These are phyloP conservation scores for Zosterops borbonicus DNA, from an alignment of 2,113 vertebrate species.

Conservation along the genomic window DNA sequence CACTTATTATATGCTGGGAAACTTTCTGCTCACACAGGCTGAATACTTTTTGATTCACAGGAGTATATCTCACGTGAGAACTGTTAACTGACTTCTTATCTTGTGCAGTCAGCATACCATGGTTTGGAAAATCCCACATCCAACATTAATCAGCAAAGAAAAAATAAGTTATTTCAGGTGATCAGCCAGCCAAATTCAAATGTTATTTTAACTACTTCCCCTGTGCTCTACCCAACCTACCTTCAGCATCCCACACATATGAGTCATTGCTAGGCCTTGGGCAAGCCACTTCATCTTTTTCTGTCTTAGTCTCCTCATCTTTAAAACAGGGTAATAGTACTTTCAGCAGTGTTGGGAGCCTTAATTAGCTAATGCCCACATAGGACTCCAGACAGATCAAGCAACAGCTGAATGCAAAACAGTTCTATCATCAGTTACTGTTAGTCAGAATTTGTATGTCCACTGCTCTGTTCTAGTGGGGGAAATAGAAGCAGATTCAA, in stretches of 20 bases:
- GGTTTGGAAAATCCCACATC: background rate
- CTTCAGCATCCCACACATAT: slow-evolving; percentile 35
- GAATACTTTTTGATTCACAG: background rate
- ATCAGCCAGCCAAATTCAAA: background rate
- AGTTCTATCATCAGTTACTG: slow-evolving; percentile 38
- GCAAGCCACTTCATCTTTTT: slow-evolving; percentile 47
- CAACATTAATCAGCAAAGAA: background rate
- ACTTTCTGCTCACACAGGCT: background rate
- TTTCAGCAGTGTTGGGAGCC: background rate
- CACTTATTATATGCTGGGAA: background rate
- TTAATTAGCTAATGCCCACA: slow-evolving; percentile 55
- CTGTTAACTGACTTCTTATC: background rate
- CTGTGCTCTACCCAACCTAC: background rate
- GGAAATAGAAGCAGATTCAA: background rate
- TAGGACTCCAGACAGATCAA: slow-evolving; percentile 48
- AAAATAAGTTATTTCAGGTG: background rate
- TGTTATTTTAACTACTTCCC: slow-evolving; percentile 18
- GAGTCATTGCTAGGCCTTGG: slow-evolving; percentile 46
- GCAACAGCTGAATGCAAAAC: slow-evolving; percentile 16
- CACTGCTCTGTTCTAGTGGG: background rate
- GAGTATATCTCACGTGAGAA: background rate
- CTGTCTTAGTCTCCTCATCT: slow-evolving; percentile 6
- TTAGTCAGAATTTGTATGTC: slow-evolving; percentile 61
- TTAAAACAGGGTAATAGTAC: slow-evolving; percentile 44
- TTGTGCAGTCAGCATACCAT: background rate